phyloP scores from a whole-genome alignment of 1,140 invertebrate genomes.

The Drosophila orena region DNA sequence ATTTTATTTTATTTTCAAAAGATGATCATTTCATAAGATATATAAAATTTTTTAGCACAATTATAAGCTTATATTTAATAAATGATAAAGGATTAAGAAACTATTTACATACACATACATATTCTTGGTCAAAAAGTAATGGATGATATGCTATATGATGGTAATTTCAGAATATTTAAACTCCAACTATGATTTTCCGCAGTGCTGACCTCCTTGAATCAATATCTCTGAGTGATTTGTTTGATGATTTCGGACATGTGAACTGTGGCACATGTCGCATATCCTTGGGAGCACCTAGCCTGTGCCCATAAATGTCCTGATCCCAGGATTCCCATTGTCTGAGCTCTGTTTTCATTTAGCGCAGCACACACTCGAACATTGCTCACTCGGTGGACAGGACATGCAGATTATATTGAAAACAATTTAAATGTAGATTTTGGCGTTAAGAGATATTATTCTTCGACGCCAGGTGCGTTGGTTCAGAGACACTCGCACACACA shows the following conservation, averaged over 20 bases:
- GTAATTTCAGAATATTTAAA: no score
- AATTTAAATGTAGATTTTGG: constrained; percentile 80
- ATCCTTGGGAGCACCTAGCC: constrained; percentile 14
- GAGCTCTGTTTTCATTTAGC: constrained; percentile 57
- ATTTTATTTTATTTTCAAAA: no score
- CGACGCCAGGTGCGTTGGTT: constrained; percentile 56
- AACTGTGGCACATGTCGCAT: constrained; percentile 60
- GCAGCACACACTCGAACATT: constrained; percentile 62
- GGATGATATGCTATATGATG: no score
- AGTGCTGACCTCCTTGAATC: not conserved
- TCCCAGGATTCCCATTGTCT: constrained; percentile 23
- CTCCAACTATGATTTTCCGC: not conserved
- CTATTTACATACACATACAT: no score
- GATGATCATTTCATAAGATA: no score
- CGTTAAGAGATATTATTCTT: constrained; percentile 66
- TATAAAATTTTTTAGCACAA: no score
- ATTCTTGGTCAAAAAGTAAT: no score
- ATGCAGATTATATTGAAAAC: constrained; percentile 84
- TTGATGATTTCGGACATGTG: constrained; percentile 44
- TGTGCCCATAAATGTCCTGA: constrained; percentile 31
- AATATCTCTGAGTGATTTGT: constrained; percentile 31
- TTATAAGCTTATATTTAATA: no score
- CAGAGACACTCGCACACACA: constrained; percentile 27
- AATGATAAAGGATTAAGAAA: no score
- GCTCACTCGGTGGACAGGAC: constrained; percentile 64